phyloP scores from a whole-genome alignment of 2,888 invertebrate species.

The Tiphia femorata region DNA sequence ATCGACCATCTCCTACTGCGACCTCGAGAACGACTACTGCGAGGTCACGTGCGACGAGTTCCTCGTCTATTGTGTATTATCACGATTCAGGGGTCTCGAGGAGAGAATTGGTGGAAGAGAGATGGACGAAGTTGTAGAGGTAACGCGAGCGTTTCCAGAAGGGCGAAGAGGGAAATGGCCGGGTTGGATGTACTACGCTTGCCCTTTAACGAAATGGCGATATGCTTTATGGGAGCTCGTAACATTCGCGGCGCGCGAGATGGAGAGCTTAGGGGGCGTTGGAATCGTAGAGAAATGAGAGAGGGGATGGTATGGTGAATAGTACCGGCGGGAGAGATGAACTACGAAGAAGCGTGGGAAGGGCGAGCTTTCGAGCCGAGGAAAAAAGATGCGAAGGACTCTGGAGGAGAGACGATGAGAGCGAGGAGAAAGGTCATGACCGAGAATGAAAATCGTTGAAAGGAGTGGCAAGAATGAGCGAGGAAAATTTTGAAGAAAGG shows the following conservation, averaged over 20 bases:
- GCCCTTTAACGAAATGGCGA: conserved; percentile 47
- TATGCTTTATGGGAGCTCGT: conserved; percentile 54
- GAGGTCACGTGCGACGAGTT: too few species aligned
- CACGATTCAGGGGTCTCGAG: neutral
- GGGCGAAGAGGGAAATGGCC: conserved; percentile 2
- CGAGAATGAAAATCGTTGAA: too few species aligned
- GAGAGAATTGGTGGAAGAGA: neutral
- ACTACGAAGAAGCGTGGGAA: conserved; percentile 24
- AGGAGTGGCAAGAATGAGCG: too few species aligned
- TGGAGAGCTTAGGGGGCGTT: conserved; percentile 10
- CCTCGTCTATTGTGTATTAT: neutral
- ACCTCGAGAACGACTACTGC: too few species aligned
- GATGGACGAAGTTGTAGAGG: neutral
- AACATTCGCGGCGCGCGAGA: conserved; percentile 41
- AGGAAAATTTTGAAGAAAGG: too few species aligned
- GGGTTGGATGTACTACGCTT: conserved; percentile 30
- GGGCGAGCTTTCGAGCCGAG: too few species aligned
- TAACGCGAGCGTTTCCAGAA: neutral
- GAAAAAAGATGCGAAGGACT: too few species aligned
- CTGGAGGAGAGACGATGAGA: neutral
- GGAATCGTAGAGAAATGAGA: conserved; percentile 5
- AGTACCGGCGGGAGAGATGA: conserved; percentile 27
- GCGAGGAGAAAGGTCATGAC: neutral
- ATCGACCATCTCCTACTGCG: too few species aligned
- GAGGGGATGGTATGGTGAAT: conserved; percentile 8